Conservation (phyloP, 2,888 invertebrate genomes). For the Caenorhabditis auriculariae region DNA sequence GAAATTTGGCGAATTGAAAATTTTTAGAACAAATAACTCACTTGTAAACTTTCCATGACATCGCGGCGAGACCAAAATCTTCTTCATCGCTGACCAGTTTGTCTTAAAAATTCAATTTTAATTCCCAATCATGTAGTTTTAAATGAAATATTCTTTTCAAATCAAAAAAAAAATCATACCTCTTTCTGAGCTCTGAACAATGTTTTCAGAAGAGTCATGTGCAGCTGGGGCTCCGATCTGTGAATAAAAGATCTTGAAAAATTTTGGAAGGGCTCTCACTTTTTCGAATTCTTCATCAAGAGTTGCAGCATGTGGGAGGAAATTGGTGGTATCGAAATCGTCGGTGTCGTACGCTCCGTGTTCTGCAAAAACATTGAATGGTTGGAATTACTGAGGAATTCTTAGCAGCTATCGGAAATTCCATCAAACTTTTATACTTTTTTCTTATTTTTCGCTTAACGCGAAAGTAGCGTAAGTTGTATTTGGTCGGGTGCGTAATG, state of each 20-base stretch:
- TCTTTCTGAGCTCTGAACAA: slow-evolving; percentile 2
- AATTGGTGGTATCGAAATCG: slow-evolving; percentile 2
- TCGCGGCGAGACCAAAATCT: slow-evolving; percentile 51
- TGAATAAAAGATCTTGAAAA: too few species aligned
- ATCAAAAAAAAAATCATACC: neutral
- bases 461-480: slow-evolving; percentile 1
- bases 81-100: slow-evolving; percentile 64
- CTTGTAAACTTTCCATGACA: slow-evolving; percentile 51
- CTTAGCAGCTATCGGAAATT: too few species aligned
- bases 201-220: slow-evolving; percentile 11
- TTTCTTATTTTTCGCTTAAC: neutral
- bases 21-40: slow-evolving; percentile 7
- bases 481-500: too few species aligned
- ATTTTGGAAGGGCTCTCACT: too few species aligned
- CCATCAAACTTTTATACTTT: too few species aligned
- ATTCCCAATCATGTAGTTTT: neutral
- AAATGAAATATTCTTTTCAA: neutral
- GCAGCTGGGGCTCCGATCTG: slow-evolving; percentile 6
- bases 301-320: neutral
- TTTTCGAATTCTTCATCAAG: slow-evolving; percentile 9
- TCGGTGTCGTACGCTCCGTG: neutral
- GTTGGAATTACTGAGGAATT: too few species aligned
- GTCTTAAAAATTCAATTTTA: slow-evolving; percentile 30
- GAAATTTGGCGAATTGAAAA: neutral
- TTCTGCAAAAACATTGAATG: too few species aligned